phyloP scores from a whole-genome alignment of 2,113 vertebrate genomes.

The Heptranchias perlo region DNA sequence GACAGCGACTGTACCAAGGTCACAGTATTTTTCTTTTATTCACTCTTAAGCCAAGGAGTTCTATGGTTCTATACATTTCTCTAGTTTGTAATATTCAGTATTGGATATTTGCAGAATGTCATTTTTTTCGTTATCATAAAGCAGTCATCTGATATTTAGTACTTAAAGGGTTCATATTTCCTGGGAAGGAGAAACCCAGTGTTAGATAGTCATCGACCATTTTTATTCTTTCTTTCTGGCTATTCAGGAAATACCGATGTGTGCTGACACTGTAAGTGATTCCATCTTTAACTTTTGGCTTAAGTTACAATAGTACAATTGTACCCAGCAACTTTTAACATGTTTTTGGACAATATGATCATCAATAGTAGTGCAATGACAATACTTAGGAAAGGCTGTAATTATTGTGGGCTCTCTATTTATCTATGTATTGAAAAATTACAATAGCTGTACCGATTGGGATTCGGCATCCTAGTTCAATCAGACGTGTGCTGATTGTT shows the following conservation, averaged over 20 bases:
- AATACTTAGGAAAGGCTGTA: neutral
- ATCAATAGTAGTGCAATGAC: neutral
- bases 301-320: neutral
- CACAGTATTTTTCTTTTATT: neutral
- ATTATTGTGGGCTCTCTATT: neutral
- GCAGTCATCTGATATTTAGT: neutral
- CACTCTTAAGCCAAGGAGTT: neutral
- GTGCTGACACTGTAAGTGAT: slow-evolving; percentile 31
- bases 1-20: neutral
- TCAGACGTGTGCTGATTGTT: neutral
- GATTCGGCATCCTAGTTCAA: neutral
- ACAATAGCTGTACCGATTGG: neutral
- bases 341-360: neutral
- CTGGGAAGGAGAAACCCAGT: neutral
- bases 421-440: neutral
- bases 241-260: slow-evolving; percentile 34
- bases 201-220: slow-evolving; percentile 20
- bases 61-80: neutral
- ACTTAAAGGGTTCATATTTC: neutral
- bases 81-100: neutral
- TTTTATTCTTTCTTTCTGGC: slow-evolving; percentile 22
- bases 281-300: slow-evolving; percentile 23
- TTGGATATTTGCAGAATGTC: neutral
- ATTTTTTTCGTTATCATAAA: neutral
- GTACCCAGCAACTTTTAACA: neutral